These are phyloP conservation scores for Leptopterna dolabrata DNA, from an alignment of 2,888 invertebrate species.

Conservation along the genomic window DNA sequence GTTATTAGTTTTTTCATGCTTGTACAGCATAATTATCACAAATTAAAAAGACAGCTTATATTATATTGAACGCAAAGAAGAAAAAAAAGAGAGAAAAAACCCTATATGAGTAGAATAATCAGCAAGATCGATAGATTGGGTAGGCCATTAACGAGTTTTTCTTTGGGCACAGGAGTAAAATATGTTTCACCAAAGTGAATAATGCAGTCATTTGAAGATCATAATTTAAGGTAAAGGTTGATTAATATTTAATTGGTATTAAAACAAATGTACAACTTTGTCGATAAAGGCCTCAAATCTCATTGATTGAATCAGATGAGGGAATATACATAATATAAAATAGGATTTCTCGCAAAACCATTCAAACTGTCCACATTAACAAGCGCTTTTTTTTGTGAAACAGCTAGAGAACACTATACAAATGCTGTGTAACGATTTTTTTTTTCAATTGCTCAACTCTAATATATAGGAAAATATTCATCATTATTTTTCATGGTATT, in stretches of 20 bases:
- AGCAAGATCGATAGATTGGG: not conserved
- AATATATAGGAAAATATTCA: slow-evolving; percentile 23
- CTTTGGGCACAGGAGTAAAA: no score
- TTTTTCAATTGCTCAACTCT: slow-evolving; percentile 3
- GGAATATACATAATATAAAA: not conserved
- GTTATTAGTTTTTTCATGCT: not conserved
- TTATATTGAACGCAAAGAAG: not conserved
- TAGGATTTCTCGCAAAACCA: not conserved
- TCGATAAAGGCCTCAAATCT: not conserved
- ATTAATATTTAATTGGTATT: not conserved
- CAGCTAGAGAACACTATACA: not conserved
- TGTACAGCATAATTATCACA: slow-evolving; percentile 4
- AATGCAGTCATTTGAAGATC: not conserved
- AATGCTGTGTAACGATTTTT: slow-evolving; percentile 12
- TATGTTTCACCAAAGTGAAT: no score
- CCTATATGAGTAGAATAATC: not conserved
- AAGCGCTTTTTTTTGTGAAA: not conserved
- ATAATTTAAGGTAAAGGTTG: not conserved
- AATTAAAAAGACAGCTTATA: not conserved
- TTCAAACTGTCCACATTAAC: not conserved
- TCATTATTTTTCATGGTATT: slow-evolving; percentile 20
- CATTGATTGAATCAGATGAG: slow-evolving; percentile 4
- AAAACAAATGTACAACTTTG: slow-evolving; percentile 1
- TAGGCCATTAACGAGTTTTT: not conserved
- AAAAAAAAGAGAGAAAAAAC: no score